Base-by-base conservation (phyloP, 2,797 vertebrate genomes). In the Mareca penelope region DNA sequence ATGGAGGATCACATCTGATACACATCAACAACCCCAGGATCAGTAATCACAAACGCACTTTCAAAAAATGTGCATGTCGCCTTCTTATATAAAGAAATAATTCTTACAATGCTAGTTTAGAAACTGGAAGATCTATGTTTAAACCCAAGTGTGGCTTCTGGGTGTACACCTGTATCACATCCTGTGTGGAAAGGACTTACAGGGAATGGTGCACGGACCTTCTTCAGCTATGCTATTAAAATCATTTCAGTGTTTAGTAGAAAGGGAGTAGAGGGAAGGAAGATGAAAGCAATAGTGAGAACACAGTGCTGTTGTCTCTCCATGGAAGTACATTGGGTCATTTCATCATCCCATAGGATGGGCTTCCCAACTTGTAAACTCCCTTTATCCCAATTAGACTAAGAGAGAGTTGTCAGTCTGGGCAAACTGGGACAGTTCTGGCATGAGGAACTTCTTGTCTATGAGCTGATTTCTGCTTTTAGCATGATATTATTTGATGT, bases 161-260 rank as follows among this genome's bases (percentile, higher is more conserved):
- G 0, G 16, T 3, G 0, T 2, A 1, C 29, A 77, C 22, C 50
- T 26, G 48, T 48, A 48, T 84, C 24, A 26, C 8, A 35, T 12
- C 23, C 10, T 53, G 7, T 53, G 8, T 12, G 15, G 33, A 35
- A 35, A 35, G 33, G 3, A 44, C 2, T 2, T n/a, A 61, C 0
- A 2, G 6, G 18, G 40, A 79, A 65, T 12, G 22, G 17, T 79
- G 13, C 24, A 21, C 21, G 31, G 48, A 12, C 15, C 23, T 39
- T 39, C 65, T 73, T 85, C 39, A 73, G 18, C 33, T 7, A 1
- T 2, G 2, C 5, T 39, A 14, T 9, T 80, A 52, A 84, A 72
- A 23, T 12, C 24, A 9, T 17, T 14, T 10, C 14, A 16, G 9
- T 42, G 8, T 42, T 70, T 48, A 82, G 14, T 22, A 73, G 42